Percentiles rank a stretch among this genome's conserved stretches.
phyloP scores from a whole-genome alignment of 2,797 vertebrate genomes.

The Emydoidea blandingii region DNA sequence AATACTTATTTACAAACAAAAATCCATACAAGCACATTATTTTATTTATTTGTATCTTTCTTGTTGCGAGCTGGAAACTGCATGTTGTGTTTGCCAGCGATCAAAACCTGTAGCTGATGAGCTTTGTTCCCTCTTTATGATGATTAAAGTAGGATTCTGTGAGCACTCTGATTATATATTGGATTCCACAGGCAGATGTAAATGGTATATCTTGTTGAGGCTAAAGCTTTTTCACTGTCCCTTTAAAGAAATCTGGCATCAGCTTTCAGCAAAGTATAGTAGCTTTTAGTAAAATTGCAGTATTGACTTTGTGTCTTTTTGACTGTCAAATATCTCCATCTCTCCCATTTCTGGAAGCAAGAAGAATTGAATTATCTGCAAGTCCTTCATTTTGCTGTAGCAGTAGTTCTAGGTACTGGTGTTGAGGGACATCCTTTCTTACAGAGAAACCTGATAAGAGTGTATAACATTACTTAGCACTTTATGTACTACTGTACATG shows the following conservation, averaged over 20 bases:
- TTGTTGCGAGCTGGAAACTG: background rate
- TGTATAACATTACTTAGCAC: background rate
- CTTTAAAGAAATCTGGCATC: background rate
- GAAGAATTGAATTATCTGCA: background rate
- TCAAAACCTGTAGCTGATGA: background rate
- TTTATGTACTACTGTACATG: background rate
- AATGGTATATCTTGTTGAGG: background rate
- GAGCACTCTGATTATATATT: background rate
- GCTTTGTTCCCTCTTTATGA: background rate
- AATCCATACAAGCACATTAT: background rate
- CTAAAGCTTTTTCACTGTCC: background rate
- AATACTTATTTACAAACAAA: background rate
- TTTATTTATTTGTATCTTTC: background rate
- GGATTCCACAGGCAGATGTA: background rate
- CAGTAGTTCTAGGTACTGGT: background rate
- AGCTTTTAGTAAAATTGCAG: background rate
- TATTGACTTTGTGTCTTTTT: background rate
- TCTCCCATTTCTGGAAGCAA: background rate
- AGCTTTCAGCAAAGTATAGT: background rate
- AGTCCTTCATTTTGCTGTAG: background rate
- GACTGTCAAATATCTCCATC: background rate
- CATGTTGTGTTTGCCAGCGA: background rate
- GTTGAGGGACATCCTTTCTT: background rate
- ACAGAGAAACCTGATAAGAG: background rate
- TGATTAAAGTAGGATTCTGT: background rate